Evolutionary conservation across 1,140 invertebrate genomes (phyloP).

Genomic region (Camponotus pennsylvanicus): DNA sequence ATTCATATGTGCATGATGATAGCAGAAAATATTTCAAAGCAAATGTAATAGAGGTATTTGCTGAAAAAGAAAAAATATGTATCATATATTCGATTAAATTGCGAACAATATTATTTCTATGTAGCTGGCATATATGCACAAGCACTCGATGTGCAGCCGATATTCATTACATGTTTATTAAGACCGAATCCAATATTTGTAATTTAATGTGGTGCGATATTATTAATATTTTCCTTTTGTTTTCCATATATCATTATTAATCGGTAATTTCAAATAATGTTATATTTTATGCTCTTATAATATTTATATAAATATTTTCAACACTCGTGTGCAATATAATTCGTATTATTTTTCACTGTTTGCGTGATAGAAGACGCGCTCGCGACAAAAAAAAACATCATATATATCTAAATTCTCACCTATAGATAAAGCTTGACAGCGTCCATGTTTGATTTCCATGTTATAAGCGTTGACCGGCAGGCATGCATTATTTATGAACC

Average conservation of each 20-base stretch:
- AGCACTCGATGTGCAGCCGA: neutral
- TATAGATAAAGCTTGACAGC: conserved; percentile 10
- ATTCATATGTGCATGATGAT: neutral
- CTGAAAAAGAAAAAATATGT: neutral
- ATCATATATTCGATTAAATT: neutral
- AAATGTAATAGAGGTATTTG: neutral
- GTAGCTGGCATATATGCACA: neutral
- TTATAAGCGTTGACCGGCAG: conserved; percentile 41
- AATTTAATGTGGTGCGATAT: neutral
- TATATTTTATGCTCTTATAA: neutral
- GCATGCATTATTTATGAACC: conserved; percentile 48
- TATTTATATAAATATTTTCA: neutral
- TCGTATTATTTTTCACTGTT: neutral
- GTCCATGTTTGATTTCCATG: conserved; percentile 56
- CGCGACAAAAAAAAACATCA: conserved; percentile 6
- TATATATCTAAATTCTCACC: neutral
- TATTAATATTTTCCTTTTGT: conserved; percentile 3
- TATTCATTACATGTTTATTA: conserved; percentile 27
- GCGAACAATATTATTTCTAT: neutral
- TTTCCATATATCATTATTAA: neutral
- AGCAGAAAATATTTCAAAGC: no score
- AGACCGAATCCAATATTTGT: neutral
- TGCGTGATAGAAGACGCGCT: neutral
- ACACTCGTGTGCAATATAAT: neutral
- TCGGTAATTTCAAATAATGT: neutral